phyloP scores from a whole-genome alignment of 92 coral and sea anemone species.

The Phenganax subtilis region DNA sequence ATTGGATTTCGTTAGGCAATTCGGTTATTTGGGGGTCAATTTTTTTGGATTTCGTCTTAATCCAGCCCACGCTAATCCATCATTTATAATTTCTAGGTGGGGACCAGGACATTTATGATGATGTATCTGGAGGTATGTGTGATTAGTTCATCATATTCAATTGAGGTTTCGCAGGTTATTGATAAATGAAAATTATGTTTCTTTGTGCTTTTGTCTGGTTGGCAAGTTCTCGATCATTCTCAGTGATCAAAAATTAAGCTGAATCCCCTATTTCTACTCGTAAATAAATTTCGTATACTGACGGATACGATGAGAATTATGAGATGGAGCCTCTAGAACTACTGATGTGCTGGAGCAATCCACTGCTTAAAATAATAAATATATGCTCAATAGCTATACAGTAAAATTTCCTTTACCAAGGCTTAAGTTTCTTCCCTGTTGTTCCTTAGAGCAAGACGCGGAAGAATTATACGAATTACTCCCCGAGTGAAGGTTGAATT shows the following conservation, averaged over 20 bases:
- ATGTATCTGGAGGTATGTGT: slow-evolving; percentile 22
- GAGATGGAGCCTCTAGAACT: too few species aligned
- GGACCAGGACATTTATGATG: slow-evolving; percentile 28
- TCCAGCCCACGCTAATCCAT: neutral
- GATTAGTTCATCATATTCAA: neutral
- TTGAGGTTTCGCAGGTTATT: neutral
- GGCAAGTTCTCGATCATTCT: too few species aligned
- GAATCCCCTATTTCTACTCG: too few species aligned
- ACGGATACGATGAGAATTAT: too few species aligned
- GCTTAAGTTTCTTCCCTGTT: neutral
- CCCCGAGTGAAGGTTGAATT: neutral
- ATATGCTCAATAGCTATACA: neutral
- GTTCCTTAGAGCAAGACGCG: slow-evolving; percentile 1
- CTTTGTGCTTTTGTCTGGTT: too few species aligned
- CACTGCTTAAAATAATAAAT: neutral
- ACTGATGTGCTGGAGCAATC: too few species aligned
- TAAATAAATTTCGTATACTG: too few species aligned
- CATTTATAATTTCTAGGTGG: neutral
- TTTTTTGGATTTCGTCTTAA: too few species aligned
- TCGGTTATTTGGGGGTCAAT: neutral
- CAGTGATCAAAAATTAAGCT: too few species aligned
- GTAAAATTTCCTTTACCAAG: neutral
- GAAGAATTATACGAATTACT: slow-evolving; percentile 34
- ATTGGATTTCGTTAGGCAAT: neutral
- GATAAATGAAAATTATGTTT: too few species aligned